Percentiles rank a stretch among this genome's conserved stretches.
Evolutionary conservation across 2,797 vertebrate genomes (phyloP).

Genomic region (Graptemys geographica): DNA sequence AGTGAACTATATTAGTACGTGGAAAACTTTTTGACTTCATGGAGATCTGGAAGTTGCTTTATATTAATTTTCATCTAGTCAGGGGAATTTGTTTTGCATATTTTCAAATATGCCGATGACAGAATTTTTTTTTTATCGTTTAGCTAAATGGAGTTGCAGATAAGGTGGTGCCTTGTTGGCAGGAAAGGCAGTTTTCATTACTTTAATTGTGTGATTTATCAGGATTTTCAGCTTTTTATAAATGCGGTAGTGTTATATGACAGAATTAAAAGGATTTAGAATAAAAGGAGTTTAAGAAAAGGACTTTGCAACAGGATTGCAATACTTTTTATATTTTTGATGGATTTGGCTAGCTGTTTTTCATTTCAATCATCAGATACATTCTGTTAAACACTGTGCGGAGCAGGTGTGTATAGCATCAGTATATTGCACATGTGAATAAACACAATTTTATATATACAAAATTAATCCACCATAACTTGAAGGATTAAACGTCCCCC

Average conservation of each 20-base stretch:
- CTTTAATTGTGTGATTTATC: slow-evolving; percentile 89
- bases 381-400: slow-evolving; percentile 79
- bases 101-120: slow-evolving; percentile 66
- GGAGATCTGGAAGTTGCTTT: slow-evolving; percentile 48
- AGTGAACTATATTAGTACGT: not conserved
- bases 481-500: slow-evolving; percentile 79
- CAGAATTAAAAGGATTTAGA: slow-evolving; percentile 89
- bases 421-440: slow-evolving; percentile 77
- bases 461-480: slow-evolving; percentile 83
- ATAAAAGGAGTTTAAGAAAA: slow-evolving; percentile 86
- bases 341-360: slow-evolving; percentile 83
- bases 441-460: slow-evolving; percentile 82
- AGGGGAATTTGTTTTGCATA: not conserved
- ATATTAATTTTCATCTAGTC: slow-evolving; percentile 51
- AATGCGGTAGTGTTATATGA: slow-evolving; percentile 86
- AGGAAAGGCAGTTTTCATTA: slow-evolving; percentile 85
- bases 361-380: slow-evolving; percentile 80
- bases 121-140: slow-evolving; percentile 51
- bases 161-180: slow-evolving; percentile 79
- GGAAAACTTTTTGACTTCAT: slow-evolving; percentile 46
- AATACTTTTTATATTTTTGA: slow-evolving; percentile 84
- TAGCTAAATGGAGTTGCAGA: slow-evolving; percentile 77
- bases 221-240: slow-evolving; percentile 87
- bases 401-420: slow-evolving; percentile 83
- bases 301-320: slow-evolving; percentile 86